Evolutionary conservation across 2,888 invertebrate species (phyloP), one percentile per base, ranked within the genome.

Genomic region (Aphelenchoides bicaudatus): DNA sequence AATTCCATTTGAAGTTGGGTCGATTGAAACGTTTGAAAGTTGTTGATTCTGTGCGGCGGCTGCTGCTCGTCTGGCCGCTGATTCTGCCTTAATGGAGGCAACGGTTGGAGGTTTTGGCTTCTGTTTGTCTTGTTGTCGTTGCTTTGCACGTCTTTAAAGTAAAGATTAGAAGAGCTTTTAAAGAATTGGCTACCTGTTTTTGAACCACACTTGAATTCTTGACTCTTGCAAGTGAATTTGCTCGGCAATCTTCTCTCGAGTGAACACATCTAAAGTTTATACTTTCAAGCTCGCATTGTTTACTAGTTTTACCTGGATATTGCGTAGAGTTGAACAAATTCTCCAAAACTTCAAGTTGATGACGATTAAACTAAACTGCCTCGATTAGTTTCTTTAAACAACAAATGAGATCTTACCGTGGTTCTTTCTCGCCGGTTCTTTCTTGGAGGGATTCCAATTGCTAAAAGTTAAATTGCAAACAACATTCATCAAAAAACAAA

Each of bases 221-320:
- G 70, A 69, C 47, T 74, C 74, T 46, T 73, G 74, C 8, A 74
- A 61, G 46, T 71, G 63, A 25, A 75, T 75, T 53, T 75, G 67
- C 27, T 70, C 69, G 23, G 74, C 74, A 23, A 74, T 70, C 37
- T 70, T 62, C 51, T 74, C 74, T 10, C 74, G 58, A 13, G 73
- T 69, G 58, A 69, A 74, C 19, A 74, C 74, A 58, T 74, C 74
- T n/a, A n/a, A n/a, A n/a, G n/a, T n/a, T n/a, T n/a, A n/a, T n/a
- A n/a, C n/a, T 1, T n/a, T 21, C 49, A 29, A 29, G 29, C 5
- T 21, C 21, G 13, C 16, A 47, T 6, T 19, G 21, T n/a, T n/a
- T n/a, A n/a, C n/a, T n/a, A n/a, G n/a, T n/a, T n/a, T n/a, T n/a
- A n/a, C 16, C 34, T 30, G 65, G 65, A 49, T 65, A 65, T 27